Percentiles rank a stretch among this genome's conserved stretches.
phyloP scores from a whole-genome alignment of 2,888 invertebrate genomes.

The Ochropacha duplaris region DNA sequence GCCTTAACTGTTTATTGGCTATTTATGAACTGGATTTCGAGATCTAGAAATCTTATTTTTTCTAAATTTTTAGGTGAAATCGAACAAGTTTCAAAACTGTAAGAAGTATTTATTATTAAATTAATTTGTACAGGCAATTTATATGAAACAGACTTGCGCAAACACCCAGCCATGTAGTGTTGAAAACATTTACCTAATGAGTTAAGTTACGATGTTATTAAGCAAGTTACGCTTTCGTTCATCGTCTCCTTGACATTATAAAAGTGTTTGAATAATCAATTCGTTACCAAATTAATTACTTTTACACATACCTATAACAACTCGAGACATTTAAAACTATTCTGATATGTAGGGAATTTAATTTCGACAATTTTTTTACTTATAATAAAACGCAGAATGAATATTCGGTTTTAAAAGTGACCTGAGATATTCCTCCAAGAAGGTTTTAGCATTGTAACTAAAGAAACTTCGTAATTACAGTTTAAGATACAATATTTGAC shows the following conservation, averaged over 20 bases:
- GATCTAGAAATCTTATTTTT: not conserved
- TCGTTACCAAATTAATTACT: not conserved
- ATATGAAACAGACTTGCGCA: not conserved
- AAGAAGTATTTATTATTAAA: not conserved
- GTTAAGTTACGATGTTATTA: not conserved
- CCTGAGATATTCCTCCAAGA: too few species aligned
- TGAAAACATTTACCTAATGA: not conserved
- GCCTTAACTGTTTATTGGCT: not conserved
- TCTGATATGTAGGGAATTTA: too few species aligned
- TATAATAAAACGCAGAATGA: too few species aligned
- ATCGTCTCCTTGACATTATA: not conserved
- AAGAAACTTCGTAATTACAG: too few species aligned
- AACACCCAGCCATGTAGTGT: not conserved
- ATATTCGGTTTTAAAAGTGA: too few species aligned
- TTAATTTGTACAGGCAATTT: not conserved
- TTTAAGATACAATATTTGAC: too few species aligned
- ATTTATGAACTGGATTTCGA: not conserved
- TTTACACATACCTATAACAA: too few species aligned
- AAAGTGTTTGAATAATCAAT: not conserved
- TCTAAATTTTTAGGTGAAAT: not conserved
- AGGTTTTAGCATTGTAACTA: too few species aligned
- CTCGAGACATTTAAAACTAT: too few species aligned
- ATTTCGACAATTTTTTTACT: too few species aligned
- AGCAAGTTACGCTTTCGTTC: constrained; percentile 1
- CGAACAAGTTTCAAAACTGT: not conserved